Evolutionary conservation across 2,888 invertebrate genomes (phyloP).

Genomic region (Plagiodera versicolora): DNA sequence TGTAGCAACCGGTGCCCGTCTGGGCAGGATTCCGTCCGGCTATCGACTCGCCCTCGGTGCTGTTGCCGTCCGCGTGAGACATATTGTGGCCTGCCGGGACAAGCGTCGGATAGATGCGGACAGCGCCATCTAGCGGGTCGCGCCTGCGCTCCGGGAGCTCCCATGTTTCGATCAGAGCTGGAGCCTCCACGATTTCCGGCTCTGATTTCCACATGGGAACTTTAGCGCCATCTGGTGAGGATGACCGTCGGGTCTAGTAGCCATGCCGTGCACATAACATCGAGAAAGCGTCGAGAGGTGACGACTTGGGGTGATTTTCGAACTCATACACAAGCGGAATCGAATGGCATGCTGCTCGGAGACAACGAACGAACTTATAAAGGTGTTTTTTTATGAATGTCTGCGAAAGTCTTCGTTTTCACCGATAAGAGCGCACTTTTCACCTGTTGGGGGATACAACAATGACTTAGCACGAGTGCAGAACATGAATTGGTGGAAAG

Average conservation of each 20-base stretch:
- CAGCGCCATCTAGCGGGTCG: constrained; percentile 18
- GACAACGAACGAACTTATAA: constrained; percentile 25
- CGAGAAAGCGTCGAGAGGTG: constrained; percentile 22
- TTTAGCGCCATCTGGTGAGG: no score
- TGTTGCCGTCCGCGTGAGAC: constrained; percentile 86
- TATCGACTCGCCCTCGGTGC: constrained; percentile 68
- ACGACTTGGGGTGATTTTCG: neutral
- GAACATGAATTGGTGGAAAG: constrained; percentile 40
- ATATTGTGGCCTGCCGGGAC: constrained; percentile 81
- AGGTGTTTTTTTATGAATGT: constrained; percentile 37
- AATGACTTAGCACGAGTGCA: constrained; percentile 50
- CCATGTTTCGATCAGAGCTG: no score
- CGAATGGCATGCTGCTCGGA: constrained; percentile 36
- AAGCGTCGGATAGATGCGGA: constrained; percentile 12
- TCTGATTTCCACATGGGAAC: no score
- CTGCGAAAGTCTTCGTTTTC: constrained; percentile 67
- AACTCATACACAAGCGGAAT: constrained; percentile 37
- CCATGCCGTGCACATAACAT: constrained; percentile 32
- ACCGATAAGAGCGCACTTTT: constrained; percentile 79
- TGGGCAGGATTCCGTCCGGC: constrained; percentile 67
- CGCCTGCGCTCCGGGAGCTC: neutral
- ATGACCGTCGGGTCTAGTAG: neutral
- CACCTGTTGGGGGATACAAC: constrained; percentile 71
- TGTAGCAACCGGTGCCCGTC: constrained; percentile 75
- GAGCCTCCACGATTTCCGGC: no score